A percentile compares a stretch with the other conserved stretches of the same genome.
These are phyloP conservation scores for Microcebus tavaratra DNA, from an alignment of 2,113 vertebrate species.

Conservation along the genomic window DNA sequence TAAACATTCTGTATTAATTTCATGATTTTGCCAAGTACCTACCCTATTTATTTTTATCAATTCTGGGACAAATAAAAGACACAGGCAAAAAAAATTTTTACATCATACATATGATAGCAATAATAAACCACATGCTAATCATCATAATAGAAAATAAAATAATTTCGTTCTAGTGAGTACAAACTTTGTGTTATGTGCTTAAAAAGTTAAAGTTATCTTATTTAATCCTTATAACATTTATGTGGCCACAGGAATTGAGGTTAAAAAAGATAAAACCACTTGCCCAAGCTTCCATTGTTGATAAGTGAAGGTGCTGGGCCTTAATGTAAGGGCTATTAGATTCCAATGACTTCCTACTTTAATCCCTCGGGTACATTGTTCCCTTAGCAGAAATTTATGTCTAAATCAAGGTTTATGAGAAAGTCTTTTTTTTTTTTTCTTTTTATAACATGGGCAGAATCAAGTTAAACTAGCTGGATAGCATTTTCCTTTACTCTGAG, in stretches of 20 bases:
- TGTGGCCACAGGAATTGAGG: neutral
- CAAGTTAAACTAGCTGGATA: neutral
- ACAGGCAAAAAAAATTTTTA: neutral
- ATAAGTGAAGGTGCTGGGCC: neutral
- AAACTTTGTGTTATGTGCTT: neutral
- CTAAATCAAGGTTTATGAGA: neutral
- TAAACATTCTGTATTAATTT: neutral
- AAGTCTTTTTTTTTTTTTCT: neutral
- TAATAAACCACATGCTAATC: neutral
- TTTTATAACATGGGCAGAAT: neutral
- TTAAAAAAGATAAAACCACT: neutral
- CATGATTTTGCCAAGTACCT: neutral
- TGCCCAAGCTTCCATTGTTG: neutral
- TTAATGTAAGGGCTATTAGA: neutral
- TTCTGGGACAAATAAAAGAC: neutral
- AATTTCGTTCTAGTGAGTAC: neutral
- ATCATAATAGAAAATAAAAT: neutral
- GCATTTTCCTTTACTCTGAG: neutral
- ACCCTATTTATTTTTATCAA: neutral
- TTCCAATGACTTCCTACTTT: neutral
- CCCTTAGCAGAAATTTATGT: neutral
- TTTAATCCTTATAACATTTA: neutral
- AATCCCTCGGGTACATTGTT: neutral
- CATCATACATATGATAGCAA: neutral
- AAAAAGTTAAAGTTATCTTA: neutral